Conservation (phyloP, 1,140 invertebrate species). For the Magallana angulata region DNA sequence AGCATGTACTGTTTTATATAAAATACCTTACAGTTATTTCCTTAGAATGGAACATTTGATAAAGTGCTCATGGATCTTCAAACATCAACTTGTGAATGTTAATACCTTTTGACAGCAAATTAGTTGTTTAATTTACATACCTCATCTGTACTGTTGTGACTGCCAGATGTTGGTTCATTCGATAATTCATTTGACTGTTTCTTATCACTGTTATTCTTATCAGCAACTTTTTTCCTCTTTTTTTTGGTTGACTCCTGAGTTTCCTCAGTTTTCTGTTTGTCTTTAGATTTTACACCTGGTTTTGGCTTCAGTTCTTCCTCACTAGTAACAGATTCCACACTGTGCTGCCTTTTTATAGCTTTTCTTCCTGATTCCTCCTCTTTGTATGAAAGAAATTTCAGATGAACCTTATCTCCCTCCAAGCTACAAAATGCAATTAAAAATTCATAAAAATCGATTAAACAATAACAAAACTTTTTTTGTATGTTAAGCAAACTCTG, state of each 20-base stretch:
- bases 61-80: too few relatives aligned
- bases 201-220: neutral
- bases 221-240: neutral
- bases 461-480: too few relatives aligned
- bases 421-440: neutral
- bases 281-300: constrained; percentile 51
- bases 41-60: too few relatives aligned
- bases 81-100: too few relatives aligned
- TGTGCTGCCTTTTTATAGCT: neutral
- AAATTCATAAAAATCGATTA: too few relatives aligned
- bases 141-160: neutral
- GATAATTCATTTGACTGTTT: neutral
- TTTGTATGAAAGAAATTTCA: constrained; percentile 19
- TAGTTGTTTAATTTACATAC: neutral
- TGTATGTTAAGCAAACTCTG: too few relatives aligned
- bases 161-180: neutral
- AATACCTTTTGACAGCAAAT: too few relatives aligned
- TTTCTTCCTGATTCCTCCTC: neutral
- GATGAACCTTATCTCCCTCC: neutral
- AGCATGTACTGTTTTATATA: too few relatives aligned
- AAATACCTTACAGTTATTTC: too few relatives aligned
- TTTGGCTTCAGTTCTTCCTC: neutral
- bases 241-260: neutral
- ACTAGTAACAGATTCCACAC: neutral
- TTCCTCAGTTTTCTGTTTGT: neutral